Conservation (phyloP, 2,113 vertebrate species). For the Donacobius atricapilla region DNA sequence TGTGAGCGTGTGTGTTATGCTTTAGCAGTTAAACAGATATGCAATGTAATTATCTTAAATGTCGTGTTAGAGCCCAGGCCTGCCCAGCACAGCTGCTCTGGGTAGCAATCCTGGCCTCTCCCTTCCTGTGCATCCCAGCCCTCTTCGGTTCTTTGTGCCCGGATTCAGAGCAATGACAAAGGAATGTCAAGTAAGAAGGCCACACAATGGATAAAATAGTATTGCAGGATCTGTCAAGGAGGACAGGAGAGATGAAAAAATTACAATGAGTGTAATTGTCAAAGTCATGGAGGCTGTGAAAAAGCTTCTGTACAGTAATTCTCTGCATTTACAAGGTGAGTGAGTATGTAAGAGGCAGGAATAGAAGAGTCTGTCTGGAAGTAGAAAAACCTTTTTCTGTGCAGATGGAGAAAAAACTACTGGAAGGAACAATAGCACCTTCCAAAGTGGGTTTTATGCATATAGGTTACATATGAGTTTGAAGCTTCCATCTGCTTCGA, state of each 20-base stretch:
- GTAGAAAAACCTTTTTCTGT: not conserved
- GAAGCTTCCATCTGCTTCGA: not conserved
- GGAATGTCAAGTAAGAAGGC: not conserved
- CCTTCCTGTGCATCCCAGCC: not conserved
- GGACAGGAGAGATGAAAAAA: not conserved
- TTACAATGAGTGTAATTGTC: not conserved
- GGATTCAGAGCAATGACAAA: not conserved
- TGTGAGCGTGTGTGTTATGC: not conserved
- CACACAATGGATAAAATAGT: not conserved
- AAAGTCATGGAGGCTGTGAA: not conserved
- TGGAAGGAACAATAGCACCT: not conserved
- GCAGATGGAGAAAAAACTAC: not conserved
- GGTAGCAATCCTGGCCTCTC: not conserved
- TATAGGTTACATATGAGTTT: not conserved
- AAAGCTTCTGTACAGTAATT: not conserved
- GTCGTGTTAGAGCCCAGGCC: not conserved
- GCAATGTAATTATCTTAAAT: not conserved
- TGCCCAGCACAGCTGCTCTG: not conserved
- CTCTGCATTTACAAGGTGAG: not conserved
- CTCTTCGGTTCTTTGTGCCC: not conserved
- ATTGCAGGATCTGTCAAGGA: not conserved
- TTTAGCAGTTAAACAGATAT: not conserved
- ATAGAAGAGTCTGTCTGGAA: not conserved
- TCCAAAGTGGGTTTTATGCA: not conserved
- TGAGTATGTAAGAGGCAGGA: not conserved